Evolutionary conservation across 1,140 invertebrate genomes (phyloP).

Genomic region (Drosophila orosa): DNA sequence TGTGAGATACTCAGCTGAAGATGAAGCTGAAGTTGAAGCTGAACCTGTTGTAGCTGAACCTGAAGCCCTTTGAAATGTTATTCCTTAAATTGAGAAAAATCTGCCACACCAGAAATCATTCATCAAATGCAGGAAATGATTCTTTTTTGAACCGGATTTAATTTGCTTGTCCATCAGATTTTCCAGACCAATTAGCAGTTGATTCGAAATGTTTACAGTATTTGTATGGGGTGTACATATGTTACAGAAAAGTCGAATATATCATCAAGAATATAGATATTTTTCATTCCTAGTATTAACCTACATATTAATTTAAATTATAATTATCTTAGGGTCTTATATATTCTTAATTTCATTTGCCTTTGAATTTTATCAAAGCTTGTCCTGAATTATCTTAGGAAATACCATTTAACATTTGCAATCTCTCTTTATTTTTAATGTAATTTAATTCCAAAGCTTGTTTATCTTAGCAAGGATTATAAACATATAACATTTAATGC

Average conservation of each 20-base stretch:
- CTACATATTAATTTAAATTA: too few species aligned
- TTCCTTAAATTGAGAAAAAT: slow-evolving; percentile 10
- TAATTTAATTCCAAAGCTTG: neutral
- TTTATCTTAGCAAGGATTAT: neutral
- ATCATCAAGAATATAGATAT: too few species aligned
- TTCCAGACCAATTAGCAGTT: slow-evolving; percentile 20
- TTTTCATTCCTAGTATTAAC: too few species aligned
- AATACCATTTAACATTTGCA: too few species aligned
- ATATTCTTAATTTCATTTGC: too few species aligned
- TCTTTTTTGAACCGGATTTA: slow-evolving; percentile 6
- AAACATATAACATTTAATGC: neutral
- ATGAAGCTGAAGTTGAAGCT: neutral
- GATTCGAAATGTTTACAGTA: slow-evolving; percentile 8
- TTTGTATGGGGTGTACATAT: neutral
- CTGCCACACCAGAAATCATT: neutral
- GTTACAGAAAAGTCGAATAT: neutral
- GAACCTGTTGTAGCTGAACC: neutral
- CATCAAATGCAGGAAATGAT: slow-evolving; percentile 18
- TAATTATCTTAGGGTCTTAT: too few species aligned
- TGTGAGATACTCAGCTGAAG: neutral
- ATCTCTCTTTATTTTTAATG: too few species aligned
- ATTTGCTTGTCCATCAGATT: slow-evolving; percentile 11
- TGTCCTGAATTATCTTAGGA: too few species aligned
- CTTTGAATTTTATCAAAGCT: neutral
- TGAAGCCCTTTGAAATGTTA: slow-evolving; percentile 7